Conservation (phyloP, 2,113 vertebrate species). For the Gavialis gangeticus region DNA sequence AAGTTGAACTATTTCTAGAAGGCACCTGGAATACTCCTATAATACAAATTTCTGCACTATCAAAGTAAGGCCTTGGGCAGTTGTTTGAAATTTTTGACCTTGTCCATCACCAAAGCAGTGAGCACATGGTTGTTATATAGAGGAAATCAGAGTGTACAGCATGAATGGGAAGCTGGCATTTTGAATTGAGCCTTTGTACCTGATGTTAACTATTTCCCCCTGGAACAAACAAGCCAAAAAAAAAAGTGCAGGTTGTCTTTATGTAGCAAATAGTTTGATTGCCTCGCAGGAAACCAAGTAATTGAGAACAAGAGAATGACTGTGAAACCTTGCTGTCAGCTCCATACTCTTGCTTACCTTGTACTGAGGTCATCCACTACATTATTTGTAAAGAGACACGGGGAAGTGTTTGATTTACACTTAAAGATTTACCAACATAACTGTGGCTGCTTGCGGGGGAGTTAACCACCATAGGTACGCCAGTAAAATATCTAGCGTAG, state of each 20-base stretch:
- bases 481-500: not conserved
- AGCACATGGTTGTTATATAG: not conserved
- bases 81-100: not conserved
- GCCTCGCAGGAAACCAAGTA: not conserved
- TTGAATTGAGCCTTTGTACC: not conserved
- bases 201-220: not conserved
- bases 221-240: not conserved
- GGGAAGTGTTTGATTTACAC: not conserved
- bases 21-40: not conserved
- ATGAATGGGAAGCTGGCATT: not conserved
- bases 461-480: not conserved
- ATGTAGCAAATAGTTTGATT: not conserved
- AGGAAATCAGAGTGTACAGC: not conserved
- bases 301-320: not conserved
- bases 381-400: not conserved
- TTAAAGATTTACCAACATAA: not conserved
- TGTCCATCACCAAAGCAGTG: not conserved
- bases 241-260: not conserved
- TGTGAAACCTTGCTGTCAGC: not conserved
- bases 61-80: not conserved
- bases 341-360: not conserved
- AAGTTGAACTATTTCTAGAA: not conserved
- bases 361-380: not conserved
- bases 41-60: constrained; percentile 3
- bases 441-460: not conserved